Evolutionary conservation across 2,113 vertebrate genomes (phyloP).

Genomic region (Archilochus colubris): DNA sequence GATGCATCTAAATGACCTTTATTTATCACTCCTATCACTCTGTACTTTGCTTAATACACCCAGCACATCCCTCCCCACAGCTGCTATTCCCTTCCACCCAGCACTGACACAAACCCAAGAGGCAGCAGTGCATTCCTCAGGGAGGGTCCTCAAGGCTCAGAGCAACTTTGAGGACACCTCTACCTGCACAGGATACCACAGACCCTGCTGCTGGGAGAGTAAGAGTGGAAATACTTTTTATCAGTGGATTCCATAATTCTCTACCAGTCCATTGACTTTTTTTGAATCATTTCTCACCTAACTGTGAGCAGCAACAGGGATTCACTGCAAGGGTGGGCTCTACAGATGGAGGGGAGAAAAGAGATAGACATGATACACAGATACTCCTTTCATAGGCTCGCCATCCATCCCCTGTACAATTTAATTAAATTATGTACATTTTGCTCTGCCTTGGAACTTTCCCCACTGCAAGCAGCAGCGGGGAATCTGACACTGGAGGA

Average conservation of each 20-base stretch:
- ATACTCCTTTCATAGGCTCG: background rate
- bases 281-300: background rate
- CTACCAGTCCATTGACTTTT: background rate
- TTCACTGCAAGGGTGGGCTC: background rate
- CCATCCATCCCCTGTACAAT: background rate
- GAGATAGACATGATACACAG: background rate
- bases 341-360: background rate
- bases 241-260: background rate
- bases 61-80: background rate
- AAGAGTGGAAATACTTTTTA: background rate
- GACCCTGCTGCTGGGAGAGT: background rate
- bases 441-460: background rate
- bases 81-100: background rate
- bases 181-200: background rate
- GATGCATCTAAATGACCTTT: slow-evolving; percentile 42
- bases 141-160: background rate
- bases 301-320: background rate
- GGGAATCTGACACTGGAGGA: background rate
- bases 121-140: background rate
- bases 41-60: background rate
- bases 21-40: slow-evolving; percentile 29
- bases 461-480: background rate
- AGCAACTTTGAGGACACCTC: background rate
- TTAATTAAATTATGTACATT: background rate
- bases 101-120: background rate